Evolutionary conservation across 2,113 vertebrate species (phyloP), one percentile per base, ranked within the genome.

Genomic region (Ammodytes marinus): DNA sequence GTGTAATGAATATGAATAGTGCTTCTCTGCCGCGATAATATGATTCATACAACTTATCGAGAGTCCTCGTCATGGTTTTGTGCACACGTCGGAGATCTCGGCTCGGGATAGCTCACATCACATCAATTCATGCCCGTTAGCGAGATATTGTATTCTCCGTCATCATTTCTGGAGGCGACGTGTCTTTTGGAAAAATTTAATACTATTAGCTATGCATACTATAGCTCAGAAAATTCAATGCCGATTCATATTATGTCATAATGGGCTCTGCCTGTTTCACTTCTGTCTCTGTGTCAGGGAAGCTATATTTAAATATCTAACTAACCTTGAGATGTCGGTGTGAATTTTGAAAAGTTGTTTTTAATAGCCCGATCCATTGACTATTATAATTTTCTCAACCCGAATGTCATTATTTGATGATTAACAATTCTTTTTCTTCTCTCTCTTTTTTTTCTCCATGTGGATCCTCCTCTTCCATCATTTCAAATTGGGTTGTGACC

Each of bases 401-500:
- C 9, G 6, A 65, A 1, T 6, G n/a, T 8, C 15, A 40, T 27
- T 54, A 49, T 47, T 27, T 64, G 13, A 58, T 80, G 46, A 75
- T 37, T 82, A 39, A 75, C 54, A 10, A 0, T 37, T 4, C 0
- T 46, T 58, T 77, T 17, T 15, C 27, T 52, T 43, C 27, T 45
- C 35, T 40, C 14, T 63, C n/a, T 79, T 53, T 50, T 50, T 84
- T 54, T 82, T 77, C 82, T 65, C 63, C 77, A 93, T 92, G 90
- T 81, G 77, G 65, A 77, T 83, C 54, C 53, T 57, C 60, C 2
- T 80, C 69, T 15, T 12, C 70, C 47, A 10, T 73, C 74, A 42
- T 65, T 61, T 78, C 19, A 15, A 68, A 66, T 75, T 69, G 0
- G 6, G 4, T 19, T 37, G 17, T 50, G 61, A 15, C 15, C 0